Base-by-base conservation (phyloP, 2,888 invertebrate genomes). In the Halictus quadricinctus region DNA sequence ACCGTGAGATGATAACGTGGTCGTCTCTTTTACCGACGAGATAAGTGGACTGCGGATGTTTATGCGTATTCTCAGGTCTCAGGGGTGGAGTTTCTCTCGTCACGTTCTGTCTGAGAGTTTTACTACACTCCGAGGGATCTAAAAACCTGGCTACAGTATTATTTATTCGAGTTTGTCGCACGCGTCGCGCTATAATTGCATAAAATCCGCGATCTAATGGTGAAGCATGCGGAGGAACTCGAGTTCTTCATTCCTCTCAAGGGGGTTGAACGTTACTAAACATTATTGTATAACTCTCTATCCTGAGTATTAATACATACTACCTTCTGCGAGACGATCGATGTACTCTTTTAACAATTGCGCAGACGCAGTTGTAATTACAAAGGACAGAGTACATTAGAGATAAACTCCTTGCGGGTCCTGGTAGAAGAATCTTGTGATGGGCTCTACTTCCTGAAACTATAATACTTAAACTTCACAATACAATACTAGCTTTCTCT, bases 11-110 rank as follows among this genome's bases (percentile, higher is more conserved):
- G 88, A 87, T 88, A 88, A 36, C 64, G 69, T 7, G 48, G 83
- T 60, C 36, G 76, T 70, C 88, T 64, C 43, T 79, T 21, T 88
- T 88, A 88, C 83, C 88, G 88, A 88, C 88, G 15, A 73, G 13
- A 64, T 60, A 54, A 48, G 43, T 36, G 41, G 36, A 69, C 41
- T 69, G 69, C 69, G 41, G 69, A 69, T 69, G 41, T 69, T 69
- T 69, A 69, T 69, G 69, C 69, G 69, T 69, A 69, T 69, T 69
- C 69, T 36, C 5, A 10, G 21, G 10, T 10, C 69, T 12, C 41
- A 7, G 36, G 69, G 21, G 41, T 21, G 69, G 5, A 69, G 41
- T 69, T 41, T 69, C 69, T 69, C 36, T 29, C 41, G 5, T 10
- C 41, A 10, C 10, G 12, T 10, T 10, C 10, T 1, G 21, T 15